phyloP scores from a whole-genome alignment of 2,888 invertebrate genomes.

The Criorhina ranunculi region DNA sequence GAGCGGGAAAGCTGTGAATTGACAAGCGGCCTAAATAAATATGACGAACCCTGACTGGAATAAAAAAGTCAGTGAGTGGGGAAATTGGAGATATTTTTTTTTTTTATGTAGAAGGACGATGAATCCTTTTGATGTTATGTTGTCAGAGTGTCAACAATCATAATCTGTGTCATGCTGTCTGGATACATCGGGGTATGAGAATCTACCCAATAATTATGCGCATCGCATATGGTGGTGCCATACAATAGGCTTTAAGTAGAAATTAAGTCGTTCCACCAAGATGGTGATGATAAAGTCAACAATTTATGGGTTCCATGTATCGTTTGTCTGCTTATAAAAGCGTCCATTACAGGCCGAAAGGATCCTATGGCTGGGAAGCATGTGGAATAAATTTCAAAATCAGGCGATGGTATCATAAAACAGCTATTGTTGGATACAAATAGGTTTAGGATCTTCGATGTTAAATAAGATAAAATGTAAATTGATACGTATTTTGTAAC shows the following conservation, averaged over 20 bases:
- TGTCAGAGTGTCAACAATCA: constrained; percentile 62
- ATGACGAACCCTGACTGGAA: constrained; percentile 42
- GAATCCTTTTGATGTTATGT: constrained; percentile 48
- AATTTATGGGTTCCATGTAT: constrained; percentile 59
- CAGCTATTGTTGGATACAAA: too few species aligned
- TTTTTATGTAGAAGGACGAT: constrained; percentile 16
- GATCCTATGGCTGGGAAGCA: constrained; percentile 6
- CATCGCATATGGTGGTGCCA: constrained; percentile 5
- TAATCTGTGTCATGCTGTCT: constrained; percentile 65
- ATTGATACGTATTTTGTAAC: neutral
- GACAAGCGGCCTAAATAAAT: constrained; percentile 68
- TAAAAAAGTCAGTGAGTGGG: constrained; percentile 24
- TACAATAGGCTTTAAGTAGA: constrained; percentile 8
- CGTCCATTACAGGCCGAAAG: constrained; percentile 13
- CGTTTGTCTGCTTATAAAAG: constrained; percentile 22
- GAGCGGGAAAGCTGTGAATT: constrained; percentile 40
- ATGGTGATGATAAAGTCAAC: constrained; percentile 56
- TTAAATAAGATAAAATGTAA: too few species aligned
- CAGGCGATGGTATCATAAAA: neutral
- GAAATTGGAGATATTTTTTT: constrained; percentile 14
- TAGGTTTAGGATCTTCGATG: too few species aligned
- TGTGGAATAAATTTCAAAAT: constrained; percentile 7
- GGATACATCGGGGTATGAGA: neutral
- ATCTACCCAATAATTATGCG: neutral
- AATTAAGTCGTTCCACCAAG: constrained; percentile 50